Evolutionary conservation across 1,140 invertebrate species (phyloP).

Genomic region (Listronotus oregonensis): DNA sequence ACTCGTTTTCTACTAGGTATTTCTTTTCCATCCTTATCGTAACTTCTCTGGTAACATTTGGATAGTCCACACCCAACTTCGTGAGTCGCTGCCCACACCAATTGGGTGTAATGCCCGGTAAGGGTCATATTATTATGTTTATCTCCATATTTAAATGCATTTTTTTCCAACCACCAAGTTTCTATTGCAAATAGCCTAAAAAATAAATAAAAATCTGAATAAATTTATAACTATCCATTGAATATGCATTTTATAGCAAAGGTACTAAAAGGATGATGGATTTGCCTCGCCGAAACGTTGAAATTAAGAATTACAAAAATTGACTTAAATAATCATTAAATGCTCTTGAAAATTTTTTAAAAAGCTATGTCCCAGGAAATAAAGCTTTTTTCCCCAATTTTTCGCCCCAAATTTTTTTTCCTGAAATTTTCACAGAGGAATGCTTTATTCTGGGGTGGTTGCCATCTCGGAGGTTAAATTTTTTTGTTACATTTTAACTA

Average conservation of each 20-base stretch:
- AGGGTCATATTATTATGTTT: constrained; percentile 64
- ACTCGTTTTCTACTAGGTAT: constrained; percentile 58
- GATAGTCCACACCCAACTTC: constrained; percentile 78
- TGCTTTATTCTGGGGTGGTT: too few relatives aligned
- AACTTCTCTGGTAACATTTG: constrained; percentile 62
- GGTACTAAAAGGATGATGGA: too few relatives aligned
- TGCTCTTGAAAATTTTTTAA: too few relatives aligned
- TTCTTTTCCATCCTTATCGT: constrained; percentile 44
- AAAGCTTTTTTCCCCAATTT: too few relatives aligned
- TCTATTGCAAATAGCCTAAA: constrained; percentile 79
- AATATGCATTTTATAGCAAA: background rate
- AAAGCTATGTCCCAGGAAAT: too few relatives aligned
- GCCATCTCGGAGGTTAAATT: too few relatives aligned
- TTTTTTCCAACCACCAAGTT: constrained; percentile 77
- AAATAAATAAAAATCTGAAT: constrained; percentile 27
- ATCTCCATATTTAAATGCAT: constrained; percentile 73
- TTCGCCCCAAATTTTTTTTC: too few relatives aligned
- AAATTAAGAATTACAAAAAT: too few relatives aligned
- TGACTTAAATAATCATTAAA: too few relatives aligned
- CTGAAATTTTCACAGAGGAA: too few relatives aligned
- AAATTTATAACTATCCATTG: constrained; percentile 4
- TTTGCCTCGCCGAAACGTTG: too few relatives aligned
- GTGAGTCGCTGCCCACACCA: constrained; percentile 82
- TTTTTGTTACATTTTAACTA: too few relatives aligned
- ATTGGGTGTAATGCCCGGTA: constrained; percentile 82